Evolutionary conservation across 2,113 vertebrate genomes (phyloP).

Genomic region (Morone saxatilis): DNA sequence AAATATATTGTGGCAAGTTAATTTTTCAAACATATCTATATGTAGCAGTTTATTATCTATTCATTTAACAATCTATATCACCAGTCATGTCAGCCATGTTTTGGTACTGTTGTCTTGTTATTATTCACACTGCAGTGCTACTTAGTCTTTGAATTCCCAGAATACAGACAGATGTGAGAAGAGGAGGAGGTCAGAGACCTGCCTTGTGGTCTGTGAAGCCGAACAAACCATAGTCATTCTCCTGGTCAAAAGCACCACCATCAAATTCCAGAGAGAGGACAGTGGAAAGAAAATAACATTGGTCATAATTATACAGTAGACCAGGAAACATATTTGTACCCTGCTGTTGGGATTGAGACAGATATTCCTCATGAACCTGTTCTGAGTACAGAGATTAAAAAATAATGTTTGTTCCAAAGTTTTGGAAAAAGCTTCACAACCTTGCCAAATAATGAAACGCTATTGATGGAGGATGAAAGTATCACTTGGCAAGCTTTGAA

Average conservation of each 20-base stretch:
- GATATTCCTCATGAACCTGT: not conserved
- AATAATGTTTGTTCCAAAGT: too few species aligned
- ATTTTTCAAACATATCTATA: not conserved
- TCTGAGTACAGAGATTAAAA: not conserved
- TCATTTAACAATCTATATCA: too few species aligned
- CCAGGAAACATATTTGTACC: not conserved
- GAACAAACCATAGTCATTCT: not conserved
- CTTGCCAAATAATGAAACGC: conserved; percentile 19
- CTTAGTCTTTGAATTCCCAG: conserved; percentile 4
- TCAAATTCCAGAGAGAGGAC: not conserved
- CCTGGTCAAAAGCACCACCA: not conserved
- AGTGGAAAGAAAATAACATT: not conserved
- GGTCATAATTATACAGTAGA: not conserved
- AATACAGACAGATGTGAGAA: not conserved
- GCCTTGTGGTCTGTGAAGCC: not conserved
- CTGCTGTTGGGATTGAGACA: not conserved
- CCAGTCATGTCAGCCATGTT: not conserved
- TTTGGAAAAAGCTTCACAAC: not conserved
- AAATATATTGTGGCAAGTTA: not conserved
- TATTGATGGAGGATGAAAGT: conserved; percentile 24
- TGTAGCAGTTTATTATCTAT: too few species aligned
- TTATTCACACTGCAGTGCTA: not conserved
- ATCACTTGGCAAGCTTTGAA: not conserved
- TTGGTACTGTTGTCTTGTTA: not conserved
- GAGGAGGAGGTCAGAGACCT: not conserved